phyloP scores from a whole-genome alignment of 2,888 invertebrate genomes.

The Monopis laevigella region DNA sequence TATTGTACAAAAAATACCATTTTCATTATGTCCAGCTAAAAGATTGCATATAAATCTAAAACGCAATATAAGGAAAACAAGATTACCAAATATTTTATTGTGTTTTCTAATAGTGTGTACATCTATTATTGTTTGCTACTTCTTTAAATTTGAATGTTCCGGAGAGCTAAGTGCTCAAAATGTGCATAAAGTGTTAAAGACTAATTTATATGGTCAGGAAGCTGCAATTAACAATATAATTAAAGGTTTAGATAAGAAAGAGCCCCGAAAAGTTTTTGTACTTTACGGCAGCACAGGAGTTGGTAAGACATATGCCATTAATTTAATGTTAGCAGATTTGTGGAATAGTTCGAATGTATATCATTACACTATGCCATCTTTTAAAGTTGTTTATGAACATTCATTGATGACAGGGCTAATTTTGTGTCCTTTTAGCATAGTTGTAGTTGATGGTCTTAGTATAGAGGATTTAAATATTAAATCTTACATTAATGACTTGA shows the following conservation, averaged over 20 bases:
- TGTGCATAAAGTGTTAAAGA: slow-evolving; percentile 27
- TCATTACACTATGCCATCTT: slow-evolving; percentile 51
- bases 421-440: slow-evolving; percentile 36
- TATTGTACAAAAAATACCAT: slow-evolving; percentile 24
- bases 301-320: slow-evolving; percentile 48
- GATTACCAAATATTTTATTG: slow-evolving; percentile 10
- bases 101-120: slow-evolving; percentile 24
- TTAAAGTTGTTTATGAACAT: slow-evolving; percentile 21
- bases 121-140: slow-evolving; percentile 28
- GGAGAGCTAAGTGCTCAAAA: slow-evolving; percentile 27
- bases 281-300: slow-evolving; percentile 56
- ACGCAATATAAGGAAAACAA: slow-evolving; percentile 20
- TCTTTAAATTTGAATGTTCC: slow-evolving; percentile 33
- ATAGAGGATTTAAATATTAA: slow-evolving; percentile 29
- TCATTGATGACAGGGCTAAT: slow-evolving; percentile 41
- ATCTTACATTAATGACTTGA: slow-evolving; percentile 29
- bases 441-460: slow-evolving; percentile 47
- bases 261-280: slow-evolving; percentile 36
- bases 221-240: slow-evolving; percentile 32
- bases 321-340: slow-evolving; percentile 34
- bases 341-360: slow-evolving; percentile 42
- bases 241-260: slow-evolving; percentile 28
- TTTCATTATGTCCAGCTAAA: slow-evolving; percentile 28
- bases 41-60: slow-evolving; percentile 18
- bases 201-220: slow-evolving; percentile 42